Evolutionary conservation across 1,140 invertebrate genomes (phyloP), one percentile per base, ranked within the genome.

Genomic region (Eulimnadia texana): DNA sequence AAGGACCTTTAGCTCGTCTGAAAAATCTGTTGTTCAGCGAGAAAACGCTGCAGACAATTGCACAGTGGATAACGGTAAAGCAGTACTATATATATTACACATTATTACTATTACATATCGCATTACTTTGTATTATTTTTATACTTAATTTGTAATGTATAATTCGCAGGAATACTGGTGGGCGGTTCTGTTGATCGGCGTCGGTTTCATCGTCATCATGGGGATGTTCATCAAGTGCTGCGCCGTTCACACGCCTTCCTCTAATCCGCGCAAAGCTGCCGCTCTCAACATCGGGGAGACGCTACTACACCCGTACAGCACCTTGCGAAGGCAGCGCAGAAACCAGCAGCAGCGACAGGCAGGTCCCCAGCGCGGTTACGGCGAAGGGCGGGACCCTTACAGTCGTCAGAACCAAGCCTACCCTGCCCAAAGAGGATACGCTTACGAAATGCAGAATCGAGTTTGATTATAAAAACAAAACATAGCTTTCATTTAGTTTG

Each of bases 141-240:
- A n/a, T n/a, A n/a, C n/a, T n/a, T n/a, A n/a, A n/a, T n/a, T 47
- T 47, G 42, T 47, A 11, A 11, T 47, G 11, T 47, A 47, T 47
- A 23, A 63, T 73, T 22, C 68, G n/a, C n/a, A 88, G 85, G 90
- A 90, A 71, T 86, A 91, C 68, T 99, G 96, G 96, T 99, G 94
- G 89, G 89, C 88, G 9, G 93, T 97, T 60, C 76, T 98, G 62
- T 73, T 98, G 9, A 90, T 94, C 74, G 84, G 87, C 22, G 85
- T 99, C 55, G 85, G 80, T 33, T 87, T 98, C 68, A 84, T 99
- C 9, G 84, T 97, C 63, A 84, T 93, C 67, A 98, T 99, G 94
- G 94, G 90, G 24, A 75, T 93, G n/a, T 98, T 99, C 73, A 97
- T 99, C 67, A 98, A 98, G 73, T 96, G 95, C 71, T 99, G 95